phyloP scores from a whole-genome alignment of 2,797 vertebrate genomes.

The Phyllotis vaccarum region DNA sequence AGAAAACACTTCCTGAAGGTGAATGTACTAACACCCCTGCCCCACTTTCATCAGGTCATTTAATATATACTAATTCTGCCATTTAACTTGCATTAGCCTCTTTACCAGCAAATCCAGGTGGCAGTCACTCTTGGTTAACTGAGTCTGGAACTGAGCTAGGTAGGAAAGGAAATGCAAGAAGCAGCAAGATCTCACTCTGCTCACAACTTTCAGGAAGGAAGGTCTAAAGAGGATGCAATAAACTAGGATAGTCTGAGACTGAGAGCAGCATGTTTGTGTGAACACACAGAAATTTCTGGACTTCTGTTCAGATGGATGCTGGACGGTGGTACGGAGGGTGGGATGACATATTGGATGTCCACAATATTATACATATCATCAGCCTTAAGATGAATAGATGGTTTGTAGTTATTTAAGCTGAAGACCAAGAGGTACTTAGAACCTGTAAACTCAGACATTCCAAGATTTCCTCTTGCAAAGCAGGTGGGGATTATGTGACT shows the following conservation, averaged over 20 bases:
- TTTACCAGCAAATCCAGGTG: neutral
- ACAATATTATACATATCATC: neutral
- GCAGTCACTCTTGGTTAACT: neutral
- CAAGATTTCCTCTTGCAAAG: neutral
- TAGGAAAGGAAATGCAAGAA: neutral
- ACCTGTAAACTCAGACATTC: neutral
- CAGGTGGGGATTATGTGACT: neutral
- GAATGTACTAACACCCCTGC: neutral
- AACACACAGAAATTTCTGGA: neutral
- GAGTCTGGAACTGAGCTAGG: neutral
- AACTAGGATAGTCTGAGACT: neutral
- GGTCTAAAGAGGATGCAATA: neutral
- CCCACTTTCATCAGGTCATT: neutral
- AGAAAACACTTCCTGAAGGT: neutral
- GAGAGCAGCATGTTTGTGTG: neutral
- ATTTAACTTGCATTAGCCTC: neutral
- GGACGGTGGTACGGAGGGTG: neutral
- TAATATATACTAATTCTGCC: too few species aligned
- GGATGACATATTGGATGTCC: neutral
- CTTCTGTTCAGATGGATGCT: neutral
- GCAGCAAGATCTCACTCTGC: neutral
- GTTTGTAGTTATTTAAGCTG: neutral
- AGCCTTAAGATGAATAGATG: neutral
- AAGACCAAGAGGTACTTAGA: neutral
- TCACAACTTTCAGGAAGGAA: neutral